phyloP scores from a whole-genome alignment of 2,888 invertebrate genomes.

The Cremastinae sp. region DNA sequence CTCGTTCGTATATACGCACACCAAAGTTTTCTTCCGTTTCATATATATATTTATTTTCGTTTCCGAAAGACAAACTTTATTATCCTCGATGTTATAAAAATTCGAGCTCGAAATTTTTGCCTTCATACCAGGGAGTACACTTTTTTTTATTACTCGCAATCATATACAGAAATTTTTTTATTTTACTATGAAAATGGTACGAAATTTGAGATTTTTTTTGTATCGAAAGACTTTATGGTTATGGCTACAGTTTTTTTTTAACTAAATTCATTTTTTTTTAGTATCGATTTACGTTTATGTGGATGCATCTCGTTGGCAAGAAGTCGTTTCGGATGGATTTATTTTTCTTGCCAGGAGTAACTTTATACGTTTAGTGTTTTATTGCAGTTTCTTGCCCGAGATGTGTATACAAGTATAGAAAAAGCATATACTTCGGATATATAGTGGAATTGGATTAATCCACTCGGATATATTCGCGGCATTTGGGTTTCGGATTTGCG shows the following conservation, averaged over 20 bases:
- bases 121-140: not conserved
- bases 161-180: too few species aligned
- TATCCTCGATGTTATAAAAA: too few species aligned
- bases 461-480: slow-evolving; percentile 43
- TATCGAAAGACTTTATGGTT: too few species aligned
- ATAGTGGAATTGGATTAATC: slow-evolving; percentile 56
- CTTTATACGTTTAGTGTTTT: slow-evolving; percentile 39
- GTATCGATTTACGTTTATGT: slow-evolving; percentile 41
- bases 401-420: not conserved
- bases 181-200: too few species aligned
- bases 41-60: too few species aligned
- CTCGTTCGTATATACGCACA: too few species aligned
- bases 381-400: slow-evolving; percentile 38
- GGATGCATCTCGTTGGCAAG: slow-evolving; percentile 25
- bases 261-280: slow-evolving; percentile 29
- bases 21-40: too few species aligned
- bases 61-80: too few species aligned
- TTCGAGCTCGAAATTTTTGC: not conserved
- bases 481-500: slow-evolving; percentile 48
- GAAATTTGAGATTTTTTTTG: too few species aligned
- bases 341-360: slow-evolving; percentile 22
- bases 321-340: slow-evolving; percentile 21
- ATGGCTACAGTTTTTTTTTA: too few species aligned
- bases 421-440: slow-evolving; percentile 4
- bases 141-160: not conserved